phyloP scores from a whole-genome alignment of 2,113 vertebrate species.

The Lagopus leucura region DNA sequence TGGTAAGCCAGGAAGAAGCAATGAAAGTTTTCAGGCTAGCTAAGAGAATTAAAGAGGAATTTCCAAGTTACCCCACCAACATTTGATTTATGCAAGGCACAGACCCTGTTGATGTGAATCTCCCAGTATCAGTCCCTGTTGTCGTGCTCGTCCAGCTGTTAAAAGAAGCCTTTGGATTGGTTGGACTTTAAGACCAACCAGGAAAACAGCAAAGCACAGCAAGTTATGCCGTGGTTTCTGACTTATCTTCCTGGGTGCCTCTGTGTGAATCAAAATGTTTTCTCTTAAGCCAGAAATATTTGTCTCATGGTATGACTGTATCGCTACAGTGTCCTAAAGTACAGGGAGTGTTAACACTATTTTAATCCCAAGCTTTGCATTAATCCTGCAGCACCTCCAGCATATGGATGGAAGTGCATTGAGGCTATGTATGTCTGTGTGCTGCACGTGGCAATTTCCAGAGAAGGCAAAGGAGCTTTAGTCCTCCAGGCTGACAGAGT shows the following conservation, averaged over 20 bases:
- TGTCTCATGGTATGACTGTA: not conserved
- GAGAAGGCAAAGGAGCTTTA: not conserved
- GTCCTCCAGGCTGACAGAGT: rapidly evolving
- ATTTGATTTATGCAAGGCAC: not conserved
- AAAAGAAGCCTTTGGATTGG: not conserved
- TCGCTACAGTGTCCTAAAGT: not conserved
- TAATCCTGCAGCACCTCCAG: rapidly evolving
- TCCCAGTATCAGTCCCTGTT: not conserved
- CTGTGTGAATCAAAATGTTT: not conserved
- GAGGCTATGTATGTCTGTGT: rapidly evolving
- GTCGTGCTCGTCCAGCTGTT: not conserved
- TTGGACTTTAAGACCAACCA: not conserved
- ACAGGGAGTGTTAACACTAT: not conserved
- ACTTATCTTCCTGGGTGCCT: not conserved
- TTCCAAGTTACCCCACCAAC: not conserved
- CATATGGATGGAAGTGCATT: rapidly evolving
- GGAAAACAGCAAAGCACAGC: not conserved
- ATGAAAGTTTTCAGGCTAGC: not conserved
- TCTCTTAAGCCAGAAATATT: not conserved
- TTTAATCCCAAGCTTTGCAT: not conserved
- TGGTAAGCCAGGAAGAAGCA: not conserved
- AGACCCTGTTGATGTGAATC: not conserved
- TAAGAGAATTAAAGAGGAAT: not conserved
- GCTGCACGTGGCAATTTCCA: rapidly evolving
- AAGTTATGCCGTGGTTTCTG: not conserved